Evolutionary conservation across 2,797 vertebrate genomes (phyloP).

Genomic region (Tragopan temminckii): DNA sequence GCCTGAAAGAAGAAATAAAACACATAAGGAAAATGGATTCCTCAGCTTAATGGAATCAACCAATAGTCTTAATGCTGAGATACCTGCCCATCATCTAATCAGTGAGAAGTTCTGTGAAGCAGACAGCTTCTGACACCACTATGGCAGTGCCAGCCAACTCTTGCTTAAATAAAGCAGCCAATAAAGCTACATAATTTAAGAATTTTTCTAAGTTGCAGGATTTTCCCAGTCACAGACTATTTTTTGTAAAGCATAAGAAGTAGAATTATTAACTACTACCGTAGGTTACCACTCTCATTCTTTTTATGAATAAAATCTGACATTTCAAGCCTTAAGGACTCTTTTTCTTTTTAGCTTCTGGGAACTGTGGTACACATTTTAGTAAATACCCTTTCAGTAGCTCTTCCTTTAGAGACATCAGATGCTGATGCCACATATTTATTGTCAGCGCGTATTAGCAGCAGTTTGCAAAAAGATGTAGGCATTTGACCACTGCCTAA

Average conservation of each 20-base stretch:
- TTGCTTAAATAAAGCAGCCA: slow-evolving; percentile 15
- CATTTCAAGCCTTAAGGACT: neutral
- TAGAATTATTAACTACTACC: neutral
- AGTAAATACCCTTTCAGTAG: slow-evolving; percentile 1
- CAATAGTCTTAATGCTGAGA: neutral
- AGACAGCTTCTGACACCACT: slow-evolving; percentile 7
- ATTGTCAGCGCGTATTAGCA: neutral
- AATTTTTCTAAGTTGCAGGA: neutral
- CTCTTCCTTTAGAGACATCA: neutral
- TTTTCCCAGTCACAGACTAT: neutral
- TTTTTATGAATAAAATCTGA: slow-evolving; percentile 7
- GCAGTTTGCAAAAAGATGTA: neutral
- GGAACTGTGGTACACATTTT: neutral
- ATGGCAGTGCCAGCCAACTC: neutral
- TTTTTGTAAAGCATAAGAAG: slow-evolving; percentile 18
- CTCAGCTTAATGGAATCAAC: neutral
- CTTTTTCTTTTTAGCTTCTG: neutral
- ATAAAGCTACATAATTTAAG: neutral
- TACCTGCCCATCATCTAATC: slow-evolving; percentile 7
- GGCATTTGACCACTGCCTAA: neutral
- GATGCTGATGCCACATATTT: neutral
- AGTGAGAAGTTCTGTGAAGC: neutral
- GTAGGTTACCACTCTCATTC: neutral
- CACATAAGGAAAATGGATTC: neutral
- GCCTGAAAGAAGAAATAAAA: slow-evolving; percentile 25